Base-by-base conservation (phyloP, 1,140 invertebrate species). In the Procambarus clarkii region DNA sequence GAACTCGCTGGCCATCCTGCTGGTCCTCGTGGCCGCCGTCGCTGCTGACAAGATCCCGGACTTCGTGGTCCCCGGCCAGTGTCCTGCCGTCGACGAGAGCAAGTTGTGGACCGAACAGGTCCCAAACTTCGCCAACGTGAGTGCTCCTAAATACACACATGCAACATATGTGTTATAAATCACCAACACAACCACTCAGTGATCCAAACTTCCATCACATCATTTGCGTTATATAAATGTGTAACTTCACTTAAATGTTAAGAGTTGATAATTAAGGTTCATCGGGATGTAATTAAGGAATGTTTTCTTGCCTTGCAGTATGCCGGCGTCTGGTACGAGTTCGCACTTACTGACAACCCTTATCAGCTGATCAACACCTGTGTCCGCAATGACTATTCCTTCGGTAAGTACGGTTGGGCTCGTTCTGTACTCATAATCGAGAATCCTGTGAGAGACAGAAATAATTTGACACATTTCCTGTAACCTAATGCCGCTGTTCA, bases 41-140 rank as follows among this genome's bases (percentile, higher is more conserved):
- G 50, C 50, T 24, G 81, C 81, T 45, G 81, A 83, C 81, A 83
- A 83, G 54, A 83, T 83, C 48, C 81, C 81, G 15, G 21, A 60
- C 54, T 83, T 60, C 34, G 81, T 83, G 44, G 81, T 83, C 48
- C 81, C 54, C 34, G 81, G 81, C 44, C 15, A 69, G 50, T 83
- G 81, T 83, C 50, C 81, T 44, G 34, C n/a, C 11, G 60, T 83
- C 3, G 58, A 83, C 81, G 5, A 18, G 44, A 64, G 24, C 18
- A 45, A 44, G 11, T 24, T 83, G 24, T 83, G 60, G 50, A 0
- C 0, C 0, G 1, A 69, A 9, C 81, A 83, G 34, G 15, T 15
- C 13, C 81, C 81, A n/a, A 83, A 83, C 18, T 54, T 24, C 60
- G 0, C 21, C 50, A 83, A 60, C 4, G 81, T 83, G 18, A 83